Evolutionary conservation across 1,140 invertebrate genomes (phyloP).

Genomic region (Drosophila malerkotliana): DNA sequence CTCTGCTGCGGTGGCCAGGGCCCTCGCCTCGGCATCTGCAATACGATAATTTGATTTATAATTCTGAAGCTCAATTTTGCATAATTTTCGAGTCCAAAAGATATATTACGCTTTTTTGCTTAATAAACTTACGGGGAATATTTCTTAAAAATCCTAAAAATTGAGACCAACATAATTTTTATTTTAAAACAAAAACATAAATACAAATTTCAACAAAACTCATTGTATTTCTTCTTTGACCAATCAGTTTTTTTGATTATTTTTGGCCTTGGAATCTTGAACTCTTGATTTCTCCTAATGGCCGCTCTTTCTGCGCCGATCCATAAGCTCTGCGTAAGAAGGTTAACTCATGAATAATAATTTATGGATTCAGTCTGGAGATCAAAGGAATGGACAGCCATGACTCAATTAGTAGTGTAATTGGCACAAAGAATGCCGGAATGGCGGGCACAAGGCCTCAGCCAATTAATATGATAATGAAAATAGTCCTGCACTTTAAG

Average conservation of each 20-base stretch:
- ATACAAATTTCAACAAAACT: background rate
- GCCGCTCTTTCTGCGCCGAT: constrained; percentile 49
- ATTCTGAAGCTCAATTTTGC: background rate
- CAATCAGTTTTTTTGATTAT: background rate
- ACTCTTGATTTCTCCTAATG: constrained; percentile 21
- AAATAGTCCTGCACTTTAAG: constrained; percentile 1
- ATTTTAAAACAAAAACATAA: no score
- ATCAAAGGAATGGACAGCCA: constrained; percentile 40
- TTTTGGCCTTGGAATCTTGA: background rate
- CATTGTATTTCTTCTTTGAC: background rate
- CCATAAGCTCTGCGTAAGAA: constrained; percentile 63
- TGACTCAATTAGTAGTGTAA: constrained; percentile 49
- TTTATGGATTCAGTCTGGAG: constrained; percentile 7
- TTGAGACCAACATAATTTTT: no score
- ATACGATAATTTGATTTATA: background rate
- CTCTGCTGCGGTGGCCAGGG: constrained; percentile 67
- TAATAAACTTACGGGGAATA: background rate
- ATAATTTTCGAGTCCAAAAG: background rate
- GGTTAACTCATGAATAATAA: constrained; percentile 39
- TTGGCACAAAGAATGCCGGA: constrained; percentile 35
- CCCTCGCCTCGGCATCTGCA: constrained; percentile 71
- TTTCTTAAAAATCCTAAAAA: no score
- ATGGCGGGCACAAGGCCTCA: background rate
- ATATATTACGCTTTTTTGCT: no score
- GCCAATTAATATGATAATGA: constrained; percentile 46